Percentiles rank a stretch among this genome's conserved stretches.
These are phyloP conservation scores for Poecilia gillii DNA, from an alignment of 2,797 vertebrate species.

Conservation along the genomic window DNA sequence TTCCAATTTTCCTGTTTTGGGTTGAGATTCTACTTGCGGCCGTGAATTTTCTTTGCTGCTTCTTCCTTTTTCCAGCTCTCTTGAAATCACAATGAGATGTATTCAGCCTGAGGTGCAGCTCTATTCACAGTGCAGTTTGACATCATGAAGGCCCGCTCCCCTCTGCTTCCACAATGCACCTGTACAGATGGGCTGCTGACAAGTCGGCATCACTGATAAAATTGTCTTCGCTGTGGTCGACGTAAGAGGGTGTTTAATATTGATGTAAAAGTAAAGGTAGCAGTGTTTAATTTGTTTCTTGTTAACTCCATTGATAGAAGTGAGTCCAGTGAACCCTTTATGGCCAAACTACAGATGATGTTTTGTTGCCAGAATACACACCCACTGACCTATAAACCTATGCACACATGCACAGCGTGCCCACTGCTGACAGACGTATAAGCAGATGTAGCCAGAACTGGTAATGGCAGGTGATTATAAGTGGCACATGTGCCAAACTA, in stretches of 20 bases:
- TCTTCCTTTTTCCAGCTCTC: slow-evolving; percentile 69
- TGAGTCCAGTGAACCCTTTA: slow-evolving; percentile 37
- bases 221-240: slow-evolving; percentile 32
- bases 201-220: slow-evolving; percentile 48
- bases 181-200: slow-evolving; percentile 60
- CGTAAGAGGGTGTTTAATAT: slow-evolving; percentile 28
- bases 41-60: slow-evolving; percentile 49
- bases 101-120: slow-evolving; percentile 82
- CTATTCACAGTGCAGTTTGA: slow-evolving; percentile 82
- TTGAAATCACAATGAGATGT: slow-evolving; percentile 85
- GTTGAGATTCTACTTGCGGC: slow-evolving; percentile 60
- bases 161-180: slow-evolving; percentile 66
- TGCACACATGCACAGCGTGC: slow-evolving; percentile 54
- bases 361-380: slow-evolving; percentile 52
- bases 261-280: slow-evolving; percentile 22
- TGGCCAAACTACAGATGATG: slow-evolving; percentile 30
- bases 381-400: slow-evolving; percentile 46
- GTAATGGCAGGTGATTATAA: slow-evolving; percentile 99
- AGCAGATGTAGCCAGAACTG: slow-evolving; percentile 92
- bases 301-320: background rate
- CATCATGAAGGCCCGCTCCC: slow-evolving; percentile 70
- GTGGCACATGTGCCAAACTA: slow-evolving; percentile 92
- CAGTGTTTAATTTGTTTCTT: slow-evolving; percentile 17
- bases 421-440: slow-evolving; percentile 90
- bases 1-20: slow-evolving; percentile 75